phyloP scores from a whole-genome alignment of 1,140 invertebrate genomes.

The Nasonia longicornis region DNA sequence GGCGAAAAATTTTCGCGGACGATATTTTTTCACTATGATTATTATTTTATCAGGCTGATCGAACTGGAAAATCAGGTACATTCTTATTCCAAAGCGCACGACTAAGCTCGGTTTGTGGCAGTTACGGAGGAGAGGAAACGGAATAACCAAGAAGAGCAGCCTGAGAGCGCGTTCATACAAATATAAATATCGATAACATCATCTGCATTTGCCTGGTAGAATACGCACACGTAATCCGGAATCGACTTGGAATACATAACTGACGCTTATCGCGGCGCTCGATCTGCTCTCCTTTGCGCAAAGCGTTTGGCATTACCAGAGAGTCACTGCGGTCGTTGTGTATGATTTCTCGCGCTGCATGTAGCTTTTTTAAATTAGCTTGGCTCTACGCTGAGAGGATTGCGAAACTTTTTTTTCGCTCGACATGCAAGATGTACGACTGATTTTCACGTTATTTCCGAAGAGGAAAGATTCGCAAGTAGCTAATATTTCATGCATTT shows the following conservation, averaged over 20 bases:
- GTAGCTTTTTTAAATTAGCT: neutral
- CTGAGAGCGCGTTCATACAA: no score
- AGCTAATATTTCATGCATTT: no score
- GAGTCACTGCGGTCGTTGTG: neutral
- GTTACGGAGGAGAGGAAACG: neutral
- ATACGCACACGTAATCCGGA: neutral
- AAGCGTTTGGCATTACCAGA: neutral
- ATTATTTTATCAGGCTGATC: neutral
- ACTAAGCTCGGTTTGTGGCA: neutral
- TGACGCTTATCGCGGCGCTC: neutral
- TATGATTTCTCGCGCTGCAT: neutral
- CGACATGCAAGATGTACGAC: neutral
- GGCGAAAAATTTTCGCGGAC: neutral
- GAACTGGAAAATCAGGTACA: neutral
- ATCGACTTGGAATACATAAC: neutral
- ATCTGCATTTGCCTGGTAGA: neutral
- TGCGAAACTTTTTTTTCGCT: neutral
- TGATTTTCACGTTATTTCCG: neutral
- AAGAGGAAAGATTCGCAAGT: neutral
- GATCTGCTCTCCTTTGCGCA: neutral
- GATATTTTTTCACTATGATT: neutral
- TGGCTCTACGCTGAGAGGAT: neutral
- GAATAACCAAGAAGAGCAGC: neutral
- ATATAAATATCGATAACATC: neutral
- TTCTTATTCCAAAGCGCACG: neutral